These are phyloP conservation scores for Corydoras maculifer DNA, from an alignment of 2,113 vertebrate species.

Conservation along the genomic window DNA sequence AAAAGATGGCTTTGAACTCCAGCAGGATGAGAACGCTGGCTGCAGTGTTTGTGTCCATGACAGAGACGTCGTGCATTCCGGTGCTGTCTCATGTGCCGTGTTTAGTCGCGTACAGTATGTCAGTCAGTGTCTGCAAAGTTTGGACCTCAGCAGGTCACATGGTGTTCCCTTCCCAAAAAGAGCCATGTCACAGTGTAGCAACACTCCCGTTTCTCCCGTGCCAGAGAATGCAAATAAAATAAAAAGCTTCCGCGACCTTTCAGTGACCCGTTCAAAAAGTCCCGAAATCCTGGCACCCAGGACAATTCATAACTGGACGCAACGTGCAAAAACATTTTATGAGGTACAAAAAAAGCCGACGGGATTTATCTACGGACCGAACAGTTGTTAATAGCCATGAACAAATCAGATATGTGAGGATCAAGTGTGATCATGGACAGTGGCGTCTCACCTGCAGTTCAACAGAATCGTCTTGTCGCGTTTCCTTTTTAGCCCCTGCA, in stretches of 20 bases:
- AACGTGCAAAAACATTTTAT: not conserved
- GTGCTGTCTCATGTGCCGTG: slow-evolving; percentile 18
- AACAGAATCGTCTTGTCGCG: slow-evolving; percentile 3
- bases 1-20: not conserved
- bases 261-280: too few relatives aligned
- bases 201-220: not conserved
- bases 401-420: not conserved
- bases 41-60: not conserved
- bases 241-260: too few relatives aligned
- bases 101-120: slow-evolving; percentile 15
- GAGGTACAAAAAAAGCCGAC: not conserved
- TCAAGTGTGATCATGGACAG: not conserved
- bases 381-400: not conserved
- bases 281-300: too few relatives aligned
- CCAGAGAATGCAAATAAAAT: too few relatives aligned
- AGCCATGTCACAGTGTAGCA: slow-evolving; percentile 5
- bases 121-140: slow-evolving; percentile 14
- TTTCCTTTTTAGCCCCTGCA: slow-evolving; percentile 1
- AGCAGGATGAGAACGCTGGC: not conserved
- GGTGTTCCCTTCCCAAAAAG: slow-evolving; percentile 12
- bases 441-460: slow-evolving; percentile 16
- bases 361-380: not conserved
- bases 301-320: too few relatives aligned
- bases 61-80: not conserved
- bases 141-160: slow-evolving; percentile 12